Percentiles rank a stretch among this genome's conserved stretches.
These are phyloP conservation scores for Germaria angustata DNA, from an alignment of 2,888 invertebrate genomes.

Conservation along the genomic window DNA sequence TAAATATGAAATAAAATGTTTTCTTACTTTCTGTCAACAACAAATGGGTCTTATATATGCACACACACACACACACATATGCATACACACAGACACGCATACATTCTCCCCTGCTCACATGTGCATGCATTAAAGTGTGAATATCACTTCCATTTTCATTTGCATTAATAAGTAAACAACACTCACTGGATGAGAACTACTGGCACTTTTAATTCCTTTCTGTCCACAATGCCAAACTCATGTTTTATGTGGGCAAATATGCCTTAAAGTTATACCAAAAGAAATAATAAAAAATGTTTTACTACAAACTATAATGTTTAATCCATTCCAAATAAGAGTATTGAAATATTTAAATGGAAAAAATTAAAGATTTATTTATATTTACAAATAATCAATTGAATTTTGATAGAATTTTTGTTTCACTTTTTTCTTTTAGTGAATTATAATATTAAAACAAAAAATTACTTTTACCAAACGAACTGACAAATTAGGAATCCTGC, in stretches of 20 bases:
- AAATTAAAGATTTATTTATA: no score
- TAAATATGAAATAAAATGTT: not conserved
- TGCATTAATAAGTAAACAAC: slow-evolving; percentile 8
- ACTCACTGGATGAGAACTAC: not conserved
- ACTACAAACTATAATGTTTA: not conserved
- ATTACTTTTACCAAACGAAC: no score
- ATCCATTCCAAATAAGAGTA: not conserved
- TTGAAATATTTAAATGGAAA: not conserved
- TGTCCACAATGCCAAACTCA: not conserved
- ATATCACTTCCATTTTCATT: slow-evolving; percentile 1
- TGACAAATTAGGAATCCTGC: no score
- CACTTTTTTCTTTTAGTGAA: no score
- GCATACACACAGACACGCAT: not conserved
- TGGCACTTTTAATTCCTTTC: not conserved
- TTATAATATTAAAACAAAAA: no score
- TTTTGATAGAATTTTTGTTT: no score
- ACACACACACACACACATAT: not conserved
- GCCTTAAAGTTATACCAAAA: not conserved
- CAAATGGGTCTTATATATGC: not conserved
- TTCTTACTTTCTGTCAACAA: not conserved
- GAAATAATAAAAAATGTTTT: not conserved
- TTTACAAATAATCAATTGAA: no score
- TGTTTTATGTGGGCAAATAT: not conserved
- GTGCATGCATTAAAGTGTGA: not conserved
- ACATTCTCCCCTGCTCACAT: not conserved